These are phyloP conservation scores for Sipha maydis DNA, from an alignment of 2,888 invertebrate species.

Conservation along the genomic window DNA sequence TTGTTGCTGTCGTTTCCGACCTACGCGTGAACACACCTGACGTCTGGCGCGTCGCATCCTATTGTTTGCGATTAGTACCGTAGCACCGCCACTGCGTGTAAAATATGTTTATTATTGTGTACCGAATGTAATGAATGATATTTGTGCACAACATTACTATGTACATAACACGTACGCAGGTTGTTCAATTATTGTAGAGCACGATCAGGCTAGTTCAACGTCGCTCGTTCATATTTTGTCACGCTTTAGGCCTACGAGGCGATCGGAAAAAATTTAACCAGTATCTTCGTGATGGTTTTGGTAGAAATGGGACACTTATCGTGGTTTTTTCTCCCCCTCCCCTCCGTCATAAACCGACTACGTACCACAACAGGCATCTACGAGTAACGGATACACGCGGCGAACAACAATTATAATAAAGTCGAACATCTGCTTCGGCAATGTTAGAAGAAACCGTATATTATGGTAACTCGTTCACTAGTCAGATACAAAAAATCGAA, in stretches of 20 bases:
- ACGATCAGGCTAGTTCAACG: not conserved
- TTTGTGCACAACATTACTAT: not conserved
- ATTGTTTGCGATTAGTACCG: slow-evolving; percentile 20
- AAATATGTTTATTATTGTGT: slow-evolving; percentile 1
- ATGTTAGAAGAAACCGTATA: too few relatives aligned
- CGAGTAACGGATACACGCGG: too few relatives aligned
- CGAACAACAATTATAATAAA: too few relatives aligned
- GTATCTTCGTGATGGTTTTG: too few relatives aligned
- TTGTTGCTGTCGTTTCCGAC: slow-evolving; percentile 40
- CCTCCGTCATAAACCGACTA: too few relatives aligned
- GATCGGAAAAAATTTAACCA: not conserved
- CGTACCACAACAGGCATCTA: too few relatives aligned
- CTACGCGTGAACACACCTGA: slow-evolving; percentile 39
- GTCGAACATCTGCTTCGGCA: too few relatives aligned
- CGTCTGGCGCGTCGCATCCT: slow-evolving; percentile 34
- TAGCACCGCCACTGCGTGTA: not conserved
- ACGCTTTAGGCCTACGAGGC: not conserved
- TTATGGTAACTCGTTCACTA: too few relatives aligned
- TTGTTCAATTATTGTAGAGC: not conserved
- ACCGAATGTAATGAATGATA: not conserved
- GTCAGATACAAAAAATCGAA: too few relatives aligned
- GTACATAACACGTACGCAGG: not conserved
- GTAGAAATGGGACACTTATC: too few relatives aligned
- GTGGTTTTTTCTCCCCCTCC: too few relatives aligned
- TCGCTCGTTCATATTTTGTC: not conserved